Conservation (phyloP, 2,797 vertebrate genomes). For the Phoxinus dragarum region DNA sequence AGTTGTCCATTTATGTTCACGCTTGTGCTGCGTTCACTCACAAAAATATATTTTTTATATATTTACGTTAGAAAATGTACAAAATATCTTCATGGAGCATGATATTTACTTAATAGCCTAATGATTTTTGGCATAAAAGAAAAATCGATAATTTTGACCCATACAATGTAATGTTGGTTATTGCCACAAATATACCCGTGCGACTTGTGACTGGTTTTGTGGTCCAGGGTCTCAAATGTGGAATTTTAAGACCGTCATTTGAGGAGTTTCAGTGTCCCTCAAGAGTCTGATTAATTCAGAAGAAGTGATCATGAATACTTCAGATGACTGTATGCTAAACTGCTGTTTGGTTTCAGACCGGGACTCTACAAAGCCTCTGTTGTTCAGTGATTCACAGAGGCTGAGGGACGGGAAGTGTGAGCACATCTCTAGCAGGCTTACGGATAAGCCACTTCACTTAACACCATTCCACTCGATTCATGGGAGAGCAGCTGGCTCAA, state of each 20-base stretch:
- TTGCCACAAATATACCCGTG: no score
- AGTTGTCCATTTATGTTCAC: no score
- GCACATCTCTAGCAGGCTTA: slow-evolving; percentile 44
- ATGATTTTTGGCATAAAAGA: no score
- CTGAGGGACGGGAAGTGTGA: slow-evolving; percentile 39
- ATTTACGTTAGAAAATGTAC: no score
- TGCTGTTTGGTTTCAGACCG: background rate
- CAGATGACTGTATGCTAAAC: background rate
- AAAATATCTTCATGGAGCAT: no score
- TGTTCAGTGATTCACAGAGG: slow-evolving; percentile 7
- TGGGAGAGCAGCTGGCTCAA: slow-evolving; percentile 54
- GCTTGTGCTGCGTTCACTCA: no score
- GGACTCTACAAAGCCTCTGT: slow-evolving; percentile 25
- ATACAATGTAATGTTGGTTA: no score
- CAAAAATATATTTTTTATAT: no score
- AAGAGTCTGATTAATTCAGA: slow-evolving; percentile 16
- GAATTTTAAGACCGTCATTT: slow-evolving; percentile 8
- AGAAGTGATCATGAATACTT: slow-evolving; percentile 2
- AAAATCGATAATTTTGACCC: no score
- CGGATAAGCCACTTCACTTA: slow-evolving; percentile 55
- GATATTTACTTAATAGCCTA: no score
- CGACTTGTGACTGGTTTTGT: no score
- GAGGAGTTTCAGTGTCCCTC: background rate
- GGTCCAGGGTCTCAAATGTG: background rate
- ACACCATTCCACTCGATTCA: slow-evolving; percentile 53